Base-by-base conservation (phyloP, 2,888 invertebrate genomes). In the Muscina levida region DNA sequence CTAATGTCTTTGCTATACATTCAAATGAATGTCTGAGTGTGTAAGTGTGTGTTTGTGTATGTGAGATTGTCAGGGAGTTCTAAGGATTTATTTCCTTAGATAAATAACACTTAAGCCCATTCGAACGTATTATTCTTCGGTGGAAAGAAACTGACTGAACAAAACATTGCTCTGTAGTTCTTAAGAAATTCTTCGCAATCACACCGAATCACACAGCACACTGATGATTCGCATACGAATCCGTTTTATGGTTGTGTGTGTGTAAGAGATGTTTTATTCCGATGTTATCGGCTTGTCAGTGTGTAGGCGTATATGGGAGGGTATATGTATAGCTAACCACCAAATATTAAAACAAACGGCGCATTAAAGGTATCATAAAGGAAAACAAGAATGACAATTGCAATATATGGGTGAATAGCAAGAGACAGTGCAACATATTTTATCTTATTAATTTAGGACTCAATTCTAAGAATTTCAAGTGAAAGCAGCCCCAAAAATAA, bases 51-150 rank as follows among this genome's bases (percentile, higher is more conserved):
- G 56, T 65, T 22, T 37, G 19, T 67, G 51, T n/a, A 15, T 59
- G 53, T 13, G 10, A 48, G 5, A 13, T 15, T 53, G 31, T 62
- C 22, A 67, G 56, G 31, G 15, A 53, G 53, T 48, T 59, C 56
- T 62, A 11, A 65, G 72, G 77, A 77, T 76, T 82, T 77, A 67
- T 76, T 73, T 77, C 46, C 66, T 48, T 26, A 74, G 74, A 82
- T 82, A 79, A 82, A 82, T 71, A 82, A 77, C 74, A 79, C 77
- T 74, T 72, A 74, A 44, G 42, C 71, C 66, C 72, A 79, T 76
- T 79, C 73, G 66, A 74, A 80, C 67, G 71, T 74, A 74, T 81
- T 76, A 73, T 56, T 73, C 24, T 42, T 31, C 66, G 56, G 66
- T 70, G 71, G 37, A 39, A 31, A 74, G 37, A 39, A 31, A 31